These are phyloP conservation scores for Antrozous pallidus DNA, from an alignment of 2,797 vertebrate species.

Conservation along the genomic window DNA sequence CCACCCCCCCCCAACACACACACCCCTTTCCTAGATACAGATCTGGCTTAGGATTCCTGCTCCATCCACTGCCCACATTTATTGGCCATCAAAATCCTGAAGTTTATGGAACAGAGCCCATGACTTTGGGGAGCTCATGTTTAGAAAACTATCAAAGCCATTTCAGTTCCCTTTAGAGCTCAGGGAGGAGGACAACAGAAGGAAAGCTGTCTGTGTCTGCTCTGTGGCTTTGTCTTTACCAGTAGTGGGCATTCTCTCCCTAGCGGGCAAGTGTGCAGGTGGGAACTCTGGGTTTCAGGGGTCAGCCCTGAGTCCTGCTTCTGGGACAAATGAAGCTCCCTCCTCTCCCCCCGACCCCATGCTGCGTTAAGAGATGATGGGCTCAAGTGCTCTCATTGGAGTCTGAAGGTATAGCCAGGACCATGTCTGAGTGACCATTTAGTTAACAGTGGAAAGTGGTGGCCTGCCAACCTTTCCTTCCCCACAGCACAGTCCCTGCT, in stretches of 20 bases:
- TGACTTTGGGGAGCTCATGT: background rate
- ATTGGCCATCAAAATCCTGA: background rate
- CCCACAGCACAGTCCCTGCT: background rate
- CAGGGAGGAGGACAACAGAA: no score
- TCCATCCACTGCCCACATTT: background rate
- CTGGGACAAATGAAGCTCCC: background rate
- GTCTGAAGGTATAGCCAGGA: background rate
- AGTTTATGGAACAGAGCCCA: background rate
- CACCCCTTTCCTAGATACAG: no score
- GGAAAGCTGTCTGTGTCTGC: rapidly evolving
- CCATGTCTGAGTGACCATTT: background rate
- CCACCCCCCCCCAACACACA: no score
- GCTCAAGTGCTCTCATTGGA: background rate
- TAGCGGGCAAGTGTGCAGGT: rapidly evolving
- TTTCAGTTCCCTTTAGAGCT: background rate
- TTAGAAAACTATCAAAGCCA: background rate
- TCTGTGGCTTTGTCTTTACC: no score
- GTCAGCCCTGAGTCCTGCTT: background rate
- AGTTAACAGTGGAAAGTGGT: background rate
- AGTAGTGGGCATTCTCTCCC: rapidly evolving
- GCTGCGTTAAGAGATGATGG: background rate
- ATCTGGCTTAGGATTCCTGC: background rate
- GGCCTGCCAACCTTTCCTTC: background rate
- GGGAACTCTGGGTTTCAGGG: background rate
- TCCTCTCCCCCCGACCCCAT: background rate